Evolutionary conservation across 2,888 invertebrate genomes (phyloP).

Genomic region (Palloptera scutellata): DNA sequence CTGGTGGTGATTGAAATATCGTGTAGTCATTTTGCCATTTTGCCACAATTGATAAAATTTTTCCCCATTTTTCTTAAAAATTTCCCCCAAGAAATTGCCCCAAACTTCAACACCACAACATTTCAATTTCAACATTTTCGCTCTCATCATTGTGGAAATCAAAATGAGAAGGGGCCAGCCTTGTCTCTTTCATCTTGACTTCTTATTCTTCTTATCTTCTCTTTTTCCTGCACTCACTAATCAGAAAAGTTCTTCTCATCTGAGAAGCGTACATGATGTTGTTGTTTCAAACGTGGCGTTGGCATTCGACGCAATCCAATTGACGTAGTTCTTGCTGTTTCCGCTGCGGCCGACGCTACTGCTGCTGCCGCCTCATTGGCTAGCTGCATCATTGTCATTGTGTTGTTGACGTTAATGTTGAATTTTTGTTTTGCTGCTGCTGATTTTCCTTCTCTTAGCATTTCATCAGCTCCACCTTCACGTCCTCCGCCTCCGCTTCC

Average conservation of each 20-base stretch:
- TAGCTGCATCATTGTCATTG: not conserved
- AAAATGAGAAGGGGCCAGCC: not conserved
- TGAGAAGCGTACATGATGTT: constrained; percentile 59
- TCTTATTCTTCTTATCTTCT: no score
- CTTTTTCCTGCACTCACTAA: constrained; percentile 33
- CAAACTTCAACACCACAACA: not conserved
- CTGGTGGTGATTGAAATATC: constrained; percentile 12
- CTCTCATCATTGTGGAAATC: not conserved
- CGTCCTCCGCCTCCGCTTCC: constrained; percentile 2
- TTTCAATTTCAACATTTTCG: not conserved
- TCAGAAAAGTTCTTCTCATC: constrained; percentile 61
- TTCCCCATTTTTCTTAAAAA: not conserved
- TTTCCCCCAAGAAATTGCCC: constrained; percentile 1
- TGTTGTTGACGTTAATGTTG: no score
- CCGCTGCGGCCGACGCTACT: not conserved
- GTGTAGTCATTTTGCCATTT: no score
- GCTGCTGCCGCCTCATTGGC: not conserved
- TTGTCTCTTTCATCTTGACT: no score
- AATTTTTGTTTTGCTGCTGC: not conserved
- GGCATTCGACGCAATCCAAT: constrained; percentile 28
- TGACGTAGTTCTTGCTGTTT: not conserved
- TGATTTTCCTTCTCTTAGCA: constrained; percentile 24
- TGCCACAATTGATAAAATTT: not conserved
- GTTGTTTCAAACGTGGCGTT: constrained; percentile 49
- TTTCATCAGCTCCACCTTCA: constrained; percentile 18